Evolutionary conservation across 2,888 invertebrate genomes (phyloP).

Genomic region (Aporophyla nigra): DNA sequence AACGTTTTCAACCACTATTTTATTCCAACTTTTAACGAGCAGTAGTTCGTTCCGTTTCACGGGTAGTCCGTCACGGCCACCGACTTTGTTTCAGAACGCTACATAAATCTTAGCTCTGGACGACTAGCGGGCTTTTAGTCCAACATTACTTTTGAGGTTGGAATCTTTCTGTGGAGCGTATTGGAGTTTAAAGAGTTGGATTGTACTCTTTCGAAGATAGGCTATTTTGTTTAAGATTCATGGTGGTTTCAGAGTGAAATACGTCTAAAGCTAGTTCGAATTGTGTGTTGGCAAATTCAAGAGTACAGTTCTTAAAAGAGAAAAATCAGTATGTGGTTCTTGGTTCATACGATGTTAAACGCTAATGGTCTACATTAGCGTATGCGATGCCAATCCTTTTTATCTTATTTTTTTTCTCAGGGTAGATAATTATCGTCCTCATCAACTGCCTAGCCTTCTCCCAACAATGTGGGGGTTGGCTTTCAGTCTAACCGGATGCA

Average conservation of each 20-base stretch:
- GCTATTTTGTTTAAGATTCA: conserved; percentile 19
- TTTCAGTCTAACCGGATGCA: no score
- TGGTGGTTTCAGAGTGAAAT: conserved; percentile 1
- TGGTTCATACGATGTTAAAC: no score
- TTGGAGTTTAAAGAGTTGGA: conserved; percentile 48
- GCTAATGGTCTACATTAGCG: no score
- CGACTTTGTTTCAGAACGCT: conserved; percentile 66
- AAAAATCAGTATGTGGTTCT: no score
- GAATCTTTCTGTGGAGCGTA: conserved; percentile 50
- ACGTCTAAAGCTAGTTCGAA: neutral
- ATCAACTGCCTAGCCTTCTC: no score
- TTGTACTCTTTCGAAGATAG: conserved; percentile 17
- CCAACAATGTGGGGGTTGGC: no score
- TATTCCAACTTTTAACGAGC: conserved; percentile 70
- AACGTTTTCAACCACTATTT: conserved; percentile 65
- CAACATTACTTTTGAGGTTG: conserved; percentile 59
- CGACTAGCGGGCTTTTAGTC: conserved; percentile 66
- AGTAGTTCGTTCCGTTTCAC: conserved; percentile 68
- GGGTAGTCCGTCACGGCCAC: conserved; percentile 69
- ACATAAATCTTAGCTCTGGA: conserved; percentile 71
- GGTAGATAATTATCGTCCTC: no score
- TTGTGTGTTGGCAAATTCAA: neutral
- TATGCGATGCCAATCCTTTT: no score
- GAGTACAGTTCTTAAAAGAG: no score
- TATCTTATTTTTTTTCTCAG: no score